phyloP scores from a whole-genome alignment of 2,797 vertebrate genomes.

The Phrynocephalus vlangalii region DNA sequence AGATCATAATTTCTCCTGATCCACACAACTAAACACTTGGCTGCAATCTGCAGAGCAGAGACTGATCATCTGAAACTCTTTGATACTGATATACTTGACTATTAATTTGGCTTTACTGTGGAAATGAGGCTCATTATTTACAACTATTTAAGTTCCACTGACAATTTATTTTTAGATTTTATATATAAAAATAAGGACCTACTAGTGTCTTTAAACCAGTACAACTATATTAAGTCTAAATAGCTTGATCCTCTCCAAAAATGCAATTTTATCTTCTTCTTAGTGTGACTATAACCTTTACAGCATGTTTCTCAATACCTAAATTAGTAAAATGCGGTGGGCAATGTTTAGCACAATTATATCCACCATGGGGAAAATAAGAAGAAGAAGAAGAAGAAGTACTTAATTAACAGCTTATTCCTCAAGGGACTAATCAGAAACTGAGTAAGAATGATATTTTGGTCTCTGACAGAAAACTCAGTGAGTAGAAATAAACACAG shows the following conservation, averaged over 20 bases:
- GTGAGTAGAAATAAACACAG: conserved; percentile 3
- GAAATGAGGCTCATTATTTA: no score
- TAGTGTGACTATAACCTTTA: conserved; percentile 15
- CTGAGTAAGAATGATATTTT: conserved; percentile 31
- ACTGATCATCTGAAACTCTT: no score
- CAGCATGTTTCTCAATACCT: conserved; percentile 21
- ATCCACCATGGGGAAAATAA: conserved; percentile 35
- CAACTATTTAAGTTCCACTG: no score
- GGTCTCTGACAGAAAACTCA: conserved; percentile 44
- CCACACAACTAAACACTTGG: no score
- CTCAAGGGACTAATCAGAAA: conserved; percentile 38
- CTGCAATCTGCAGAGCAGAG: no score
- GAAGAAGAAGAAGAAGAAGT: conserved; percentile 52
- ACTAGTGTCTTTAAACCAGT: no score
- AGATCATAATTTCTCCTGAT: no score
- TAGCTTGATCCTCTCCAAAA: neutral
- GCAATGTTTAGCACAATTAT: conserved; percentile 50
- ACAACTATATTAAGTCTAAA: neutral
- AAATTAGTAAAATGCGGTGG: neutral
- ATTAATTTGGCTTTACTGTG: no score
- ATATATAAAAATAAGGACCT: no score
- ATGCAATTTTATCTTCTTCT: neutral
- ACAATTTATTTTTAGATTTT: no score
- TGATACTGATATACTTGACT: no score
- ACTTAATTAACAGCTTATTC: conserved; percentile 60